These are phyloP conservation scores for Lipophrys pholis DNA, from an alignment of 2,113 vertebrate species.

Conservation along the genomic window DNA sequence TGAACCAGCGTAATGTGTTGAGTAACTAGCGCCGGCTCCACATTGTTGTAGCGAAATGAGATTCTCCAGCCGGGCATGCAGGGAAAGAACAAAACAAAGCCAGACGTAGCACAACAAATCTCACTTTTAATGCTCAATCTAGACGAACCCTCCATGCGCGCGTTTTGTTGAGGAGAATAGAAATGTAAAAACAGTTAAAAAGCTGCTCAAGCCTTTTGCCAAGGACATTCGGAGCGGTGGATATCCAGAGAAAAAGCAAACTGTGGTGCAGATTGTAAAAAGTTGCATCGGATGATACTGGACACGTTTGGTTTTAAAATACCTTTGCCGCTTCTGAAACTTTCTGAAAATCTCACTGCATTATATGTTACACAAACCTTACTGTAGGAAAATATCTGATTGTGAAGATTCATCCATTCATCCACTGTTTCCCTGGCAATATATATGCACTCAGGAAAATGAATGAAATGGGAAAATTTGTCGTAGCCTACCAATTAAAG, in stretches of 20 bases:
- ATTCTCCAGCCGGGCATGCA: conserved; percentile 56
- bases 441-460: no score
- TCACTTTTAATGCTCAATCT: conserved; percentile 7
- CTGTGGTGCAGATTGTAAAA: no score
- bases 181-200: conserved; percentile 18
- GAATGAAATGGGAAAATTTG: no score
- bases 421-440: no score
- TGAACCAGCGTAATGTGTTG: conserved; percentile 37
- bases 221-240: conserved; percentile 3
- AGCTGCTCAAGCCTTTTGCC: conserved; percentile 4
- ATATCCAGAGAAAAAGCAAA: no score
- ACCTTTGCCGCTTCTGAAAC: no score
- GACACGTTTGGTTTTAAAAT: no score
- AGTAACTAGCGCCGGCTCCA: conserved; percentile 40
- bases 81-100: conserved; percentile 2
- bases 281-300: no score
- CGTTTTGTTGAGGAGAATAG: no score
- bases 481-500: no score
- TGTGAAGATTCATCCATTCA: background rate
- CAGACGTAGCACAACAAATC: conserved; percentile 22
- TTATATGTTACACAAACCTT: background rate
- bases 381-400: background rate
- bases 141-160: background rate
- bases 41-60: conserved; percentile 58
- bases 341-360: no score